Evolutionary conservation across 2,888 invertebrate species (phyloP), one percentile per base, ranked within the genome.

Genomic region (Emmelina monodactyla): DNA sequence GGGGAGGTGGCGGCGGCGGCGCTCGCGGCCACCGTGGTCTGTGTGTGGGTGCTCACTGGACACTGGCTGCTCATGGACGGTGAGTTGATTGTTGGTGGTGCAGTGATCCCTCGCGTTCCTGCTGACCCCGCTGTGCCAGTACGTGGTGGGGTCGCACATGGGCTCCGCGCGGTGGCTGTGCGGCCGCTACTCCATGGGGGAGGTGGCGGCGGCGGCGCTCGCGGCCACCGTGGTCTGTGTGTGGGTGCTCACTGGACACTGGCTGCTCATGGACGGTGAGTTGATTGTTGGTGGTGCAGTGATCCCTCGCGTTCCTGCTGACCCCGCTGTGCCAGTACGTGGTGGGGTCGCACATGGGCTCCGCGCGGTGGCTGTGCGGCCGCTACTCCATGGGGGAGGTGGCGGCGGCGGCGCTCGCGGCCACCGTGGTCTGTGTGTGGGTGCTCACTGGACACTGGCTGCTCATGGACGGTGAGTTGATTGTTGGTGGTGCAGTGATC

Each of bases 41-140:
- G 94, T 76, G 89, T 97, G 47, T 97, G 97, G 97, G 94, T 97
- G 51, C 85, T 97, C 44, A 97, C 97, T 40, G 97, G 97, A 1
- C 97, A 97, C 76, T 97, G 97, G 97, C 85, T 97, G 49, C 85
- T 97, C 35, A 97, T 97, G 97, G 97, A 97, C 76, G 91, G 91
- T 89, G 55, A 63, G 79, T 19, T 19, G 19, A 19, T 6, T 19
- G n/a, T n/a, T n/a, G n/a, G n/a, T n/a, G n/a, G n/a, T n/a, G n/a
- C n/a, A n/a, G n/a, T n/a, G n/a, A n/a, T n/a, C 97, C 49, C 84
- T 97, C 63, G 97, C 97, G 53, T 97, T 97, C 79, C 86, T 97
- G 36, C 84, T 97, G 53, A 85, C 97, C 62, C 97, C 97, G 43
- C 94, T 97, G 91, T 97, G 97, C 83, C 97, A 97, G 83, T 97